Evolutionary conservation across 1,140 invertebrate genomes (phyloP).

Genomic region (Augochlora pura): DNA sequence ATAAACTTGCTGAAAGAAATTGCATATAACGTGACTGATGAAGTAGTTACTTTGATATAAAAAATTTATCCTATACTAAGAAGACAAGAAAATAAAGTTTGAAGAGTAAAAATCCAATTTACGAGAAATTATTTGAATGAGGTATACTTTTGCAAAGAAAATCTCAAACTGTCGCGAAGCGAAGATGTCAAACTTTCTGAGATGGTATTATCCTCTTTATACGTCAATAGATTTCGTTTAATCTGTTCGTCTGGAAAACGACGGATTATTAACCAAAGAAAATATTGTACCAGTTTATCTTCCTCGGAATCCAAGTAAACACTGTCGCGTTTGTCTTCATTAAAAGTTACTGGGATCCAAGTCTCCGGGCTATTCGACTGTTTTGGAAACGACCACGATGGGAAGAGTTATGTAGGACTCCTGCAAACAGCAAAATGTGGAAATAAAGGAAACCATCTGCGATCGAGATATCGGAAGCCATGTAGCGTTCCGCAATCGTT

Average conservation of each 20-base stretch:
- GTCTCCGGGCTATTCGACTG: not conserved
- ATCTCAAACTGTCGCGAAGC: too few relatives aligned
- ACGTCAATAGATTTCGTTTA: not conserved
- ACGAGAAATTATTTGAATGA: too few relatives aligned
- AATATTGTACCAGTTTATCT: not conserved
- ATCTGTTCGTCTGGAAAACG: not conserved
- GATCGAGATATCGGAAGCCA: conserved; percentile 26
- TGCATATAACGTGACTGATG: too few relatives aligned
- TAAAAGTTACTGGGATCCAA: conserved; percentile 15
- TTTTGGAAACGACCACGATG: not conserved
- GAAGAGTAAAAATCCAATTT: too few relatives aligned
- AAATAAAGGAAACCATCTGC: conserved; percentile 16
- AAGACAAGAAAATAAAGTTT: too few relatives aligned
- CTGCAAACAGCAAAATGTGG: not conserved
- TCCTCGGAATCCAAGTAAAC: not conserved
- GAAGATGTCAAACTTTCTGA: too few relatives aligned
- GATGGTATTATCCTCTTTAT: too few relatives aligned
- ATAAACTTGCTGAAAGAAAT: too few relatives aligned
- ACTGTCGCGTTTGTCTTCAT: conserved; percentile 5
- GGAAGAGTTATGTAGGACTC: conserved; percentile 20
- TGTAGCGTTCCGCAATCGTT: not conserved
- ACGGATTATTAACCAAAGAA: not conserved
- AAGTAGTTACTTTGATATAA: too few relatives aligned
- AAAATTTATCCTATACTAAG: too few relatives aligned
- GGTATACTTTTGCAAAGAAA: too few relatives aligned